Evolutionary conservation across 2,888 invertebrate genomes (phyloP).

Genomic region (Callyntrura sp.): DNA sequence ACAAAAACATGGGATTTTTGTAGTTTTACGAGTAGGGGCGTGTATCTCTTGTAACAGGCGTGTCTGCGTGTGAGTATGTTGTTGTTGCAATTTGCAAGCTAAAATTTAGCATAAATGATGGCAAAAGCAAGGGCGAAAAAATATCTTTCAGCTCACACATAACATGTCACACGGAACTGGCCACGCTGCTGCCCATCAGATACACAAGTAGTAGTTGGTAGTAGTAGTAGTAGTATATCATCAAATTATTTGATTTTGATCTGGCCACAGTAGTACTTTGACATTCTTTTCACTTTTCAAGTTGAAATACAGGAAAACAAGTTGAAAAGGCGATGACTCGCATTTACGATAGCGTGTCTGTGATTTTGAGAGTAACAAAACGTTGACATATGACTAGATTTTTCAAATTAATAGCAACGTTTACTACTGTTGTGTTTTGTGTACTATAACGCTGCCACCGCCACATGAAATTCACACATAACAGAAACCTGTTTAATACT

Average conservation of each 20-base stretch:
- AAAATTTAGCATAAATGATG: no score
- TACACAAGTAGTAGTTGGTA: background rate
- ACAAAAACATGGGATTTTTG: background rate
- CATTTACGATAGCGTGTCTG: background rate
- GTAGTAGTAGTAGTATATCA: background rate
- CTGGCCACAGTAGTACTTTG: background rate
- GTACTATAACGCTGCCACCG: background rate
- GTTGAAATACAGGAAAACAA: slow-evolving; percentile 9
- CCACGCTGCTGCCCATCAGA: no score
- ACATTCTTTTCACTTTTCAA: slow-evolving; percentile 16
- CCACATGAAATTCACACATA: background rate
- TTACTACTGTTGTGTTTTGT: background rate
- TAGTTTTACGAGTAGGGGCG: background rate
- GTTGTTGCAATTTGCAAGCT: no score
- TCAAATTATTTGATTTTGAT: background rate
- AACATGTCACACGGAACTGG: no score
- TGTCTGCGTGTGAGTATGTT: no score
- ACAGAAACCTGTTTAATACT: slow-evolving; percentile 20
- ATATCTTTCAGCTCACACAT: no score
- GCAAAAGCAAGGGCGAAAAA: no score
- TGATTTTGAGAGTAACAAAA: background rate
- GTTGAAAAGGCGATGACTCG: background rate
- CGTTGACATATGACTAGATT: background rate
- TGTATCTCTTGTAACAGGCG: no score
- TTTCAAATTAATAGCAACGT: no score